Evolutionary conservation across 2,113 vertebrate species (phyloP), one percentile per base, ranked within the genome.

Genomic region (Dromiciops gliroides): DNA sequence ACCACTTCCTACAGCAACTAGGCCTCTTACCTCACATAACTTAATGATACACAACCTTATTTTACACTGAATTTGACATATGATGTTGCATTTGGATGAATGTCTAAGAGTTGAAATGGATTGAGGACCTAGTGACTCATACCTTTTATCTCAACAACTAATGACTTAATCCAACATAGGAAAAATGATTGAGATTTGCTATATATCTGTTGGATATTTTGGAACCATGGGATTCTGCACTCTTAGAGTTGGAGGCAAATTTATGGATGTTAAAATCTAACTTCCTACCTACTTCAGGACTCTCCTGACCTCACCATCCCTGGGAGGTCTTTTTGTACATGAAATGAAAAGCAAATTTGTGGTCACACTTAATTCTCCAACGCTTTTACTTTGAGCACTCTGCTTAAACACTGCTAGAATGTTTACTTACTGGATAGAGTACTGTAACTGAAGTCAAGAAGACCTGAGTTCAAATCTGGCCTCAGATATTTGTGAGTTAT

Each of bases 151-250:
- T 50, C 51, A 26, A 47, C 25, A 92, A 23, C 89, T 92, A 75
- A 51, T 91, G 88, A 91, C n/a, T 53, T 23, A 60, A 16, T 14
- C 11, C 90, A 0, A 24, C 24, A 94, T 91, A 92, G 89, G 93
- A 94, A 94, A 48, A 51, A 7, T 83, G 56, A 92, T 22, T 3
- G 50, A 89, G 51, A 52, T 60, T 75, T 91, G 92, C 67, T 95
- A 47, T 60, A 28, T 8, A 56, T 83, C 1, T 94, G 52, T 44
- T 93, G 44, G 8, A 92, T 94, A 51, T 92, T 97, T 75, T 75
- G 37, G 11, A 67, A 37, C 31, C 31, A 67, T 37, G 31, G 28
- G 22, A n/a, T 75, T n/a, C 28, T 67, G 56, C 14, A 31, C 56
- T 67, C 37, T 60, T n/a, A n/a, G 37, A 75, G 37, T 75, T 75